These are phyloP conservation scores for Drosophila phalerata DNA, from an alignment of 2,888 invertebrate species.

Conservation along the genomic window DNA sequence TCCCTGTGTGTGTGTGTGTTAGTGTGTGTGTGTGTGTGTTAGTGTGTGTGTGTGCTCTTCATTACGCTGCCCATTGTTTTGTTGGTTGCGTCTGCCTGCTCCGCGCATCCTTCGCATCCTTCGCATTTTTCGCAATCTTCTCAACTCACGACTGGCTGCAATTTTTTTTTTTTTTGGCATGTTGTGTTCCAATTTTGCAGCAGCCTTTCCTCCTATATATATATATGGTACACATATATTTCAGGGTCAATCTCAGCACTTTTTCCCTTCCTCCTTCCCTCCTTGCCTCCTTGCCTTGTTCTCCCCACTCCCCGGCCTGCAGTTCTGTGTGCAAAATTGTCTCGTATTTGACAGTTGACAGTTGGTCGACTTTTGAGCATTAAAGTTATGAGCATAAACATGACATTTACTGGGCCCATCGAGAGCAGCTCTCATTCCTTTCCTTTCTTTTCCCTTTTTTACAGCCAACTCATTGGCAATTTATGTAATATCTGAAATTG, in stretches of 20 bases:
- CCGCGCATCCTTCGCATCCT: slow-evolving; percentile 47
- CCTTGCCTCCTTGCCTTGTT: not conserved
- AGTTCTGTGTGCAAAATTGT: slow-evolving; percentile 53
- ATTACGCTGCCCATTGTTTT: slow-evolving; percentile 71
- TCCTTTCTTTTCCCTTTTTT: slow-evolving; percentile 20
- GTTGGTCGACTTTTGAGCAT: slow-evolving; percentile 77
- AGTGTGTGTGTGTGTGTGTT: slow-evolving; percentile 25
- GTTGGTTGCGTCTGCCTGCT: slow-evolving; percentile 35
- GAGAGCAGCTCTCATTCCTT: slow-evolving; percentile 50
- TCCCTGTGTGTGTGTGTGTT: not conserved
- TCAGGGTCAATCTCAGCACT: slow-evolving; percentile 67
- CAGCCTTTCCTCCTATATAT: slow-evolving; percentile 46
- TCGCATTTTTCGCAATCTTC: slow-evolving; percentile 37
- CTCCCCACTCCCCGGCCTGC: slow-evolving; percentile 8
- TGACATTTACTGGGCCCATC: slow-evolving; percentile 58
- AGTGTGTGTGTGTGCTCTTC: slow-evolving; percentile 63
- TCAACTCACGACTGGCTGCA: slow-evolving; percentile 38
- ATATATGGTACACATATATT: slow-evolving; percentile 22
- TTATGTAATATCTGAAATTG: slow-evolving; percentile 22
- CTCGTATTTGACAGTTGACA: slow-evolving; percentile 82
- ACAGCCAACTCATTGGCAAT: slow-evolving; percentile 35
- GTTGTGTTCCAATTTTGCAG: slow-evolving; percentile 70
- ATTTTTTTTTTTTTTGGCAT: slow-evolving; percentile 61
- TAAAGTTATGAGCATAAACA: slow-evolving; percentile 83
- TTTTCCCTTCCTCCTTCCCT: slow-evolving; percentile 6